Percentiles rank a stretch among this genome's conserved stretches.
Conservation (phyloP, 2,797 vertebrate species). For the Aldrovandia affinis region DNA sequence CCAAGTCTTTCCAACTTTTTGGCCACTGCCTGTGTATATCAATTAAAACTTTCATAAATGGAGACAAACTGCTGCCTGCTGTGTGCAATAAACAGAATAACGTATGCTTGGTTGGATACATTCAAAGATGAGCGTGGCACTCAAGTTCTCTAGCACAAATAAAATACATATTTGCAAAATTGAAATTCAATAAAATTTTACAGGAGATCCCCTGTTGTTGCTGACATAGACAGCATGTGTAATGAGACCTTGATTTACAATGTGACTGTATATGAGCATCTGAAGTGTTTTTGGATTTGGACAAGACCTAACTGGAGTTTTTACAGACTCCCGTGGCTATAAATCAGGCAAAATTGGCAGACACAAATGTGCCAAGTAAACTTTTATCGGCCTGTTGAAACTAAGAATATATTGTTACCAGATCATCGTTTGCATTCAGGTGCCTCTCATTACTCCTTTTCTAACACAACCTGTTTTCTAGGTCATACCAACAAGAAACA, state of each 20-base stretch:
- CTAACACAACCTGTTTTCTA: not conserved
- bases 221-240: constrained; percentile 6
- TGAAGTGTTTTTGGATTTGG: not conserved
- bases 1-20: no score
- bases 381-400: not conserved
- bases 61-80: not conserved
- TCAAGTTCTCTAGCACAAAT: not conserved
- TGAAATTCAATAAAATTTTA: not conserved
- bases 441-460: not conserved
- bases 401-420: not conserved
- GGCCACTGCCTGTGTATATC: no score
- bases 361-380: constrained; percentile 5
- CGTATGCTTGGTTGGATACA: not conserved
- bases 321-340: not conserved
- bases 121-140: not conserved
- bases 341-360: not conserved
- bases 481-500: not conserved
- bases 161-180: not conserved
- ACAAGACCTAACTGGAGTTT: not conserved
- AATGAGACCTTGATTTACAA: constrained; percentile 9
- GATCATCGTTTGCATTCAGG: not conserved
- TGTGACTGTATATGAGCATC: not conserved
- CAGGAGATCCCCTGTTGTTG: not conserved
- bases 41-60: not conserved
- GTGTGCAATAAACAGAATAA: not conserved